Conservation (phyloP, 2,113 vertebrate genomes). For the Callionymus lyra region DNA sequence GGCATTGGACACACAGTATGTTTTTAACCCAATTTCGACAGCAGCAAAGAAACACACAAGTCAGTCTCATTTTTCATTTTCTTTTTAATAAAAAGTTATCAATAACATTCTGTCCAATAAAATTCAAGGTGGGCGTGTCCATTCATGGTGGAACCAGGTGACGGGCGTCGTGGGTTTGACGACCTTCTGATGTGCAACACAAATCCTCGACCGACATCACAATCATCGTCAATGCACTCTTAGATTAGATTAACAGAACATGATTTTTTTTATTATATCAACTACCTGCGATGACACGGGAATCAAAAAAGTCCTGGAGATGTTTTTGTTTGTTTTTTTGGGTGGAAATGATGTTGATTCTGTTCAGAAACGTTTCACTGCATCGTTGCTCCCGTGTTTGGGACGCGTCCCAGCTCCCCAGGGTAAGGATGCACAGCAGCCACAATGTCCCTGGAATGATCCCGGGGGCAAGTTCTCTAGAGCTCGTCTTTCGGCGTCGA, state of each 20-base stretch:
- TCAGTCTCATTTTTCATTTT: neutral
- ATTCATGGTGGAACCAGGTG: too few relatives aligned
- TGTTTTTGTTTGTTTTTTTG: too few relatives aligned
- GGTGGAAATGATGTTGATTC: too few relatives aligned
- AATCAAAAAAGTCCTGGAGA: constrained; percentile 9
- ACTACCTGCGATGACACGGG: constrained; percentile 11
- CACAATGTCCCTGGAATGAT: constrained; percentile 51
- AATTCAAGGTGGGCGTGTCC: constrained; percentile 4
- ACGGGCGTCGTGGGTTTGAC: too few relatives aligned
- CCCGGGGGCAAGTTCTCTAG: constrained; percentile 44
- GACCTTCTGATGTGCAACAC: too few relatives aligned
- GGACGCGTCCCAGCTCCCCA: constrained; percentile 40
- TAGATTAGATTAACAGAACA: too few relatives aligned
- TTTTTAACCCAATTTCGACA: too few relatives aligned
- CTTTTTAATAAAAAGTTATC: constrained; percentile 55
- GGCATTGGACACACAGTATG: too few relatives aligned
- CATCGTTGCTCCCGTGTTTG: constrained; percentile 19
- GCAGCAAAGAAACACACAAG: too few relatives aligned
- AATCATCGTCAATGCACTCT: too few relatives aligned
- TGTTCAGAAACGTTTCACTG: constrained; percentile 14
- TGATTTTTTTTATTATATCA: too few relatives aligned
- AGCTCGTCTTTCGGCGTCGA: constrained; percentile 63
- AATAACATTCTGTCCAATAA: constrained; percentile 54
- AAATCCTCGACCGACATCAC: too few relatives aligned
- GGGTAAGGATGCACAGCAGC: constrained; percentile 66